Base-by-base conservation (phyloP, 2,888 invertebrate species). In the Axea sp. region DNA sequence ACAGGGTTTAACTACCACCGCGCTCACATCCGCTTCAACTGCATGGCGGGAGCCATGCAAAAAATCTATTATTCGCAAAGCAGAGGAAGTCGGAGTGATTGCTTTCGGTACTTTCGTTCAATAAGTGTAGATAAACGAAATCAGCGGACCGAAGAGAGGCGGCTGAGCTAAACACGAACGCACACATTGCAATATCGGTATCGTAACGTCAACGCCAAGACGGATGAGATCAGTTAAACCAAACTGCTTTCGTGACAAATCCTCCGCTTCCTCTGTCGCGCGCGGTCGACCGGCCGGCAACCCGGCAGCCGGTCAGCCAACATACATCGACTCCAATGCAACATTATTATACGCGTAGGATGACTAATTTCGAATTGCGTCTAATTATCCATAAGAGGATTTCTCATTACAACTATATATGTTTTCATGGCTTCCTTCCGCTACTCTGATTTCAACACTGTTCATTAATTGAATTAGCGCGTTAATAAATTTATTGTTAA, bases 201-300 rank as follows among this genome's bases (percentile, higher is more conserved):
- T 71, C 73, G 77, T 72, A 74, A 73, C 79, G 81, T 78, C 77
- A 78, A 78, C 80, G 80, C 79, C 80, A 85, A 86, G 86, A 86
- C 85, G 86, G 84, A 86, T 86, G 86, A 83, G 85, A 86, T 85
- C 85, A 84, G 85, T 86, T 86, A 86, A 86, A 86, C 84, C 82
- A 85, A 85, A 85, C 85, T 85, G 83, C 81, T 84, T 83, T 83
- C 84, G 83, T 85, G 86, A 86, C 85, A 86, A 86, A 86, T 86
- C 85, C 83, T 82, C 83, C 78, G 82, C 78, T 84, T 86, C 84
- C 85, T 86, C 82, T 84, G 83, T 81, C 81, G 80, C 81, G 53
- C 53, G 31, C 53, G 53, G 9, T 28, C 17, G 19, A 43, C 41
- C 64, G 45, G 8, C 26, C 45, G 17, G 8, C 53, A 33, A 41